Conservation (phyloP, 2,113 vertebrate genomes). For the Reinhardtius hippoglossoides region DNA sequence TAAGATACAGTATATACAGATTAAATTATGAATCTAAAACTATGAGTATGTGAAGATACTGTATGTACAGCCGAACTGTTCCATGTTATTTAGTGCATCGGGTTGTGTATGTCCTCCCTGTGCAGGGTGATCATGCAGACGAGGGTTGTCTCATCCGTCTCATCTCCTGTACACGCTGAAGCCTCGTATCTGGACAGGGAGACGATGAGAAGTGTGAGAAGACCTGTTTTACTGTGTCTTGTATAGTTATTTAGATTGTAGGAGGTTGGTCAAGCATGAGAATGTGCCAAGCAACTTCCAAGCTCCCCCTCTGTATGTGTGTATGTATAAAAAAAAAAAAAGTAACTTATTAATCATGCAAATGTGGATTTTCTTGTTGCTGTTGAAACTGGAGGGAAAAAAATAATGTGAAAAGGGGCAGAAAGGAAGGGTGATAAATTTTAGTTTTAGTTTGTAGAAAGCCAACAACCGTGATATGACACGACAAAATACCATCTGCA, state of each 20-base stretch:
- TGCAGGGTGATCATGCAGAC: constrained; percentile 63
- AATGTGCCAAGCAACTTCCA: constrained; percentile 77
- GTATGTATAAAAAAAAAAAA: constrained; percentile 75
- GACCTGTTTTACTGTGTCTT: constrained; percentile 75
- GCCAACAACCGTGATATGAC: constrained; percentile 47
- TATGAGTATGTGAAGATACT: constrained; percentile 78
- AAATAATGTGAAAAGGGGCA: constrained; percentile 62
- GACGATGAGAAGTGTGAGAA: constrained; percentile 46
- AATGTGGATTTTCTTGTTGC: constrained; percentile 82
- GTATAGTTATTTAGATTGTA: constrained; percentile 81
- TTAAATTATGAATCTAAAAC: constrained; percentile 78
- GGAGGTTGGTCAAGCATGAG: constrained; percentile 76
- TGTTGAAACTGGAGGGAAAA: constrained; percentile 70
- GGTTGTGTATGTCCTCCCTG: constrained; percentile 55
- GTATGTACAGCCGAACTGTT: constrained; percentile 77
- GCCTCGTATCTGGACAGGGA: constrained; percentile 66
- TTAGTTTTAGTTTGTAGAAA: constrained; percentile 63
- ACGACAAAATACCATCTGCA: constrained; percentile 52
- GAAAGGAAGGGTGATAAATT: constrained; percentile 39
- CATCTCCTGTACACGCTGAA: constrained; percentile 60
- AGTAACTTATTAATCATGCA: constrained; percentile 84
- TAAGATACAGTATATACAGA: constrained; percentile 81
- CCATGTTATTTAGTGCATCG: constrained; percentile 72
- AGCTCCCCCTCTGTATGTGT: constrained; percentile 70
- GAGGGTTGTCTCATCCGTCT: constrained; percentile 50